Base-by-base conservation (phyloP, 2,888 invertebrate species). In the Mythimna loreyi region DNA sequence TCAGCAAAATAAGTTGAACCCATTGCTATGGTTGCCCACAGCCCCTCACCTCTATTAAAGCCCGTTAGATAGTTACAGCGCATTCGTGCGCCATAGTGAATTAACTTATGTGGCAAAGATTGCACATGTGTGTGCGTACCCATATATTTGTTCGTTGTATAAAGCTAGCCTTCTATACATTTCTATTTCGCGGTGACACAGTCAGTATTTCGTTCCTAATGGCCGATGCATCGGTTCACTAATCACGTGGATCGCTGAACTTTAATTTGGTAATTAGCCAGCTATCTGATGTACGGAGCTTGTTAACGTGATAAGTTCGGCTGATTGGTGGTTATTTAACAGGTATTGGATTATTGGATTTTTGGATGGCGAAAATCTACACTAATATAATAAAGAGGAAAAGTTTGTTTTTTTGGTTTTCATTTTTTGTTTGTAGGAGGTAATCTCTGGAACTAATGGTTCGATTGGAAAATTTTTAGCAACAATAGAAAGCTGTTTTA, bases 261-360 rank as follows among this genome's bases (percentile, higher is more conserved):
- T 75, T 78, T 78, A 64, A 81, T 75, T 73, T 66, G 67, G 60
- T 75, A 66, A 75, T 72, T 69, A 65, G 60, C 43, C 21, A 40
- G 33, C 61, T 74, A 73, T 72, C 65, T 70, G 71, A 59, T 73
- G 70, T 60, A 64, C 36, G 49, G 9, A 3, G 53, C 63, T 61
- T 68, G 63, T 78, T 81, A 56, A 33, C 33, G n/a, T 25, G 36
- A 5, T 49, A 25, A 49, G 11, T 43, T 66, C 11, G 13, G 19
- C 28, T 30, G 50, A 67, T 62, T 71, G 9, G 67, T 45, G 63
- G 50, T 47, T 62, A 67, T 64, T 62, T 28, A 47, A 23, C 47
- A 40, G 19, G 58, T 62, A 64, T 52, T 33, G 0, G 25, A 6
- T 36, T 67, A n/a, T 36, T 55, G 33, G 57, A 58, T 36, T 57